A percentile compares a stretch with the other conserved stretches of the same genome.
Conservation (phyloP, 1,140 invertebrate species). For the Achatina immaculata region DNA sequence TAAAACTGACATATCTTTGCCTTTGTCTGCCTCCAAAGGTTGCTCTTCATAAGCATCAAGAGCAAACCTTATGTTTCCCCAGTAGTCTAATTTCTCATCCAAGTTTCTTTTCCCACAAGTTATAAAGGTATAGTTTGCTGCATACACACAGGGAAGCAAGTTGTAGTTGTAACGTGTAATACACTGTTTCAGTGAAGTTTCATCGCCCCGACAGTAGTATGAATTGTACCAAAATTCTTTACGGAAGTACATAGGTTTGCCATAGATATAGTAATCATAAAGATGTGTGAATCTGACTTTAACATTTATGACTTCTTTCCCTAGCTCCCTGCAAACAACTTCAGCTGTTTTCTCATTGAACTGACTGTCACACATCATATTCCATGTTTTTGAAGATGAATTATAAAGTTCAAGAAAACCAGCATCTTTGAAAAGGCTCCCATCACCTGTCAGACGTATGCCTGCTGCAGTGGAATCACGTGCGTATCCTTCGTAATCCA, state of each 20-base stretch:
- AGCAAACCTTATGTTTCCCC: constrained; percentile 96
- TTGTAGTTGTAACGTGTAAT: constrained; percentile 78
- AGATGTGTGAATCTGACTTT: constrained; percentile 67
- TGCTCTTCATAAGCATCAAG: constrained; percentile 86
- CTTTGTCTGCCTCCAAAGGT: constrained; percentile 69
- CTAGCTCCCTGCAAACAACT: constrained; percentile 92
- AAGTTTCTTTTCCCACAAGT: constrained; percentile 87
- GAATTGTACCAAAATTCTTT: constrained; percentile 92
- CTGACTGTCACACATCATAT: constrained; percentile 93
- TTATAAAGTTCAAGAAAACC: constrained; percentile 96
- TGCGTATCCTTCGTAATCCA: neutral
- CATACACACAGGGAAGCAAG: constrained; percentile 62
- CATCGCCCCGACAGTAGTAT: constrained; percentile 85
- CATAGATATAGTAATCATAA: constrained; percentile 68
- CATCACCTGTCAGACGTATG: constrained; percentile 48
- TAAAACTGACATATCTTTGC: constrained; percentile 72
- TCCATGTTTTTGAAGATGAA: constrained; percentile 93
- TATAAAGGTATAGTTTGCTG: constrained; percentile 93
- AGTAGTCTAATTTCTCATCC: constrained; percentile 82
- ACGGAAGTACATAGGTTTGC: constrained; percentile 68
- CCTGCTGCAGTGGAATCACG: constrained; percentile 25
- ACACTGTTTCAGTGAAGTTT: constrained; percentile 87
- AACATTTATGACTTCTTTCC: constrained; percentile 88
- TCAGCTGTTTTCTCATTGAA: constrained; percentile 78
- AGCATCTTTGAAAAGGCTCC: constrained; percentile 64